These are phyloP conservation scores for Coracias cyanogaster DNA, from an alignment of 2,797 vertebrate species.

Conservation along the genomic window DNA sequence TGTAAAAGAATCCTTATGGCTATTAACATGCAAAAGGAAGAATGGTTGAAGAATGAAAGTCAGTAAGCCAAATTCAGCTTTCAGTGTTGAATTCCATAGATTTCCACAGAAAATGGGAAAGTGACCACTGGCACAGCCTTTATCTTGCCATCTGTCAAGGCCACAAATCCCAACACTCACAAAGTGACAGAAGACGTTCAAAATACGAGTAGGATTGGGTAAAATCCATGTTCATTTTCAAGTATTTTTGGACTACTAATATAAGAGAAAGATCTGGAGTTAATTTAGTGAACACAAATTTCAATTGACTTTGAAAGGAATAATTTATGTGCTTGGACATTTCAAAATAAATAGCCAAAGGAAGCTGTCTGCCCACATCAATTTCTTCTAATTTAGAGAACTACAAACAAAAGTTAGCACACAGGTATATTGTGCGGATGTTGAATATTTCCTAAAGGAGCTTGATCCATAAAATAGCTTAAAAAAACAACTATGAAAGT, in stretches of 20 bases:
- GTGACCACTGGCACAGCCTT: neutral
- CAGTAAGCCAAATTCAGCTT: neutral
- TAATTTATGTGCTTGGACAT: conserved; percentile 38
- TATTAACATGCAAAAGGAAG: neutral
- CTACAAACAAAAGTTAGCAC: neutral
- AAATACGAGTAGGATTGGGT: neutral
- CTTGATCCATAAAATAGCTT: neutral
- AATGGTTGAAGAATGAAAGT: neutral
- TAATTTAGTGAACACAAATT: conserved; percentile 56
- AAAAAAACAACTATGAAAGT: neutral
- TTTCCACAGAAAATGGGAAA: neutral
- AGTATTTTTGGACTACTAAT: conserved; percentile 1
- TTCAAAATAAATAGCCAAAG: conserved; percentile 43
- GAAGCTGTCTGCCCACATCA: conserved; percentile 35
- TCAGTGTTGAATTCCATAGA: neutral
- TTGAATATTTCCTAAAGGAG: neutral
- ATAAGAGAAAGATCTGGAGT: conserved; percentile 17
- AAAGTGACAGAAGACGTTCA: neutral
- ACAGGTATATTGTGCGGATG: neutral
- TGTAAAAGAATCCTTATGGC: neutral
- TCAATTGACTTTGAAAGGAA: conserved; percentile 31
- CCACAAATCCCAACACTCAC: neutral
- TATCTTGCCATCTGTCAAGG: neutral
- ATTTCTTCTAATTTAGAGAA: conserved; percentile 26
- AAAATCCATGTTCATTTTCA: conserved; percentile 16